phyloP scores from a whole-genome alignment of 2,888 invertebrate genomes.

The Lordiphosa andalusiaca region DNA sequence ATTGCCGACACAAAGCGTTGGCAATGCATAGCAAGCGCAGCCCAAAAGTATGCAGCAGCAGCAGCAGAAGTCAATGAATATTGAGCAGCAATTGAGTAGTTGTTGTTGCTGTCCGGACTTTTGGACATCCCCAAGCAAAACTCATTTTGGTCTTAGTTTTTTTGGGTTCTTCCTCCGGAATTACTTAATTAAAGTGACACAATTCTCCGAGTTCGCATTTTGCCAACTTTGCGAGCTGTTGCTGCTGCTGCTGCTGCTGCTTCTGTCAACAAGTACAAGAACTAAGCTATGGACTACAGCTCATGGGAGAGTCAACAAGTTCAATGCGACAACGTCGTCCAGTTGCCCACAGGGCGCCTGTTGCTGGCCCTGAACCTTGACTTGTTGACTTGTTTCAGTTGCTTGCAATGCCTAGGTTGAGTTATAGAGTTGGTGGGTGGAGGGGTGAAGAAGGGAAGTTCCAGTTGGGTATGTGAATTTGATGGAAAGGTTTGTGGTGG shows the following conservation, averaged over 20 bases:
- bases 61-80: slow-evolving; percentile 56
- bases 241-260: slow-evolving; percentile 25
- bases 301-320: slow-evolving; percentile 56
- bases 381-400: slow-evolving; percentile 27
- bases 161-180: slow-evolving; percentile 25
- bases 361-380: slow-evolving; percentile 41
- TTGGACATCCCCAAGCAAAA: not conserved
- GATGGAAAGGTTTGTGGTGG: not conserved
- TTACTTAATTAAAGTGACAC: slow-evolving; percentile 50
- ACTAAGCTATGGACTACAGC: slow-evolving; percentile 18
- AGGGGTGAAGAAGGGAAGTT: not conserved
- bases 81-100: slow-evolving; percentile 38
- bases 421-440: slow-evolving; percentile 1
- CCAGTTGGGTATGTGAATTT: slow-evolving; percentile 8
- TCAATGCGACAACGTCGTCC: slow-evolving; percentile 40
- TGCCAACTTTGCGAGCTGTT: slow-evolving; percentile 32
- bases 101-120: not conserved
- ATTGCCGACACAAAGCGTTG: slow-evolving; percentile 41
- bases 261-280: slow-evolving; percentile 19
- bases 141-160: not conserved
- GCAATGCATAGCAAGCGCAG: slow-evolving; percentile 52
- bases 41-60: slow-evolving; percentile 53
- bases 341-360: slow-evolving; percentile 27
- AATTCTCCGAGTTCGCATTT: slow-evolving; percentile 16
- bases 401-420: slow-evolving; percentile 11